Percentiles rank a stretch among this genome's conserved stretches.
These are phyloP conservation scores for Pangasius mekongensis DNA, from an alignment of 2,797 vertebrate genomes.

Conservation along the genomic window DNA sequence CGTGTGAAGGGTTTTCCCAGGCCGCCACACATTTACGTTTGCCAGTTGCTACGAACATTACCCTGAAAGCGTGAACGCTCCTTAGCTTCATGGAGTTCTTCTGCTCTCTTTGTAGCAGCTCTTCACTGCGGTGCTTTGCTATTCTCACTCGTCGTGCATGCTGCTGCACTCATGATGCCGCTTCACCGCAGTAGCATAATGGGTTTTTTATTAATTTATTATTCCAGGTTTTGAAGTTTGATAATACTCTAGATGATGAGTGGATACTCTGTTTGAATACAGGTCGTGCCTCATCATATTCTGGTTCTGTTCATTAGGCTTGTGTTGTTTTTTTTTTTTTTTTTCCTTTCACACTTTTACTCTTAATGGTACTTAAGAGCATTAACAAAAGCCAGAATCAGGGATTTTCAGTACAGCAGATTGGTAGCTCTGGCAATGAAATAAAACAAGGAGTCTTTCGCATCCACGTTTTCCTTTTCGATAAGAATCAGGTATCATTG, in stretches of 20 bases:
- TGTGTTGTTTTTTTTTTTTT: background rate
- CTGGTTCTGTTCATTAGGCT: background rate
- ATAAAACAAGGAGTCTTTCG: background rate
- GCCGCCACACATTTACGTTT: background rate
- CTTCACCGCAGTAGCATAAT: background rate
- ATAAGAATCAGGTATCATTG: background rate
- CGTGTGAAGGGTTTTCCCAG: too few species aligned
- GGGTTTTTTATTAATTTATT: too few species aligned
- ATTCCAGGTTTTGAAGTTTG: background rate
- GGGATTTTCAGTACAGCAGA: slow-evolving; percentile 5
- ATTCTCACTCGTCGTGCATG: background rate
- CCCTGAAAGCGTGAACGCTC: slow-evolving; percentile 18
- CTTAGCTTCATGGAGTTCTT: background rate
- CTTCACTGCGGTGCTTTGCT: background rate
- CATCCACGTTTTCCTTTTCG: background rate
- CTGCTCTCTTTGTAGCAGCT: slow-evolving; percentile 18
- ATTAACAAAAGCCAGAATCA: slow-evolving; percentile 12
- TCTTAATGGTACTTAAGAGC: background rate
- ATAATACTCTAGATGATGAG: background rate
- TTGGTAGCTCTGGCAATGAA: background rate
- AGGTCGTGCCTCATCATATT: background rate
- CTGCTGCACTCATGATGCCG: background rate
- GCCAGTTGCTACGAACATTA: background rate
- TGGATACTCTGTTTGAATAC: background rate
- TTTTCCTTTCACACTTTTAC: background rate